Evolutionary conservation across 2,113 vertebrate genomes (phyloP), one percentile per base, ranked within the genome.

Genomic region (Scomber scombrus): DNA sequence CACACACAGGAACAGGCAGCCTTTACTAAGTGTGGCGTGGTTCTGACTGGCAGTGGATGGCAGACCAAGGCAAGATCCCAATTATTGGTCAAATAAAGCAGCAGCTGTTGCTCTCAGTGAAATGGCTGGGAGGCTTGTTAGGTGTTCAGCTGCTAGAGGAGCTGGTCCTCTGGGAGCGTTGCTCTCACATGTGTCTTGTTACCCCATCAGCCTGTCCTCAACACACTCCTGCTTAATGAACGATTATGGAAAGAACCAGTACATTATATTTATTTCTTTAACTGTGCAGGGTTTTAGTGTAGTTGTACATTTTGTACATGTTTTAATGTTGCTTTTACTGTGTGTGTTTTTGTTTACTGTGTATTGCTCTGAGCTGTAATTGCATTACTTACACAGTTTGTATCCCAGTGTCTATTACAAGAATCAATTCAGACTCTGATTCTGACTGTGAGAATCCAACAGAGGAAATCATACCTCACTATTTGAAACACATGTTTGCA

Each of bases 121-220:
- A 52, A 66, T n/a, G 45, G 62, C 56, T 29, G 43, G 31, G 62
- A 78, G 69, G 81, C 81, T 83, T 78, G 69, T 84, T 84, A 84
- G 69, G 26, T 60, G 34, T 13, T 54, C 2, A 31, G 29, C 46
- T 43, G 40, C 29, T 21, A 40, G 6, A 26, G 26, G 68, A 29
- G 31, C 56, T 63, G 19, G 3, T 63, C 75, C 75, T 50, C 62
- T 19, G 81, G 68, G 74, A 77, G 52, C 26, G 46, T 54, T 54
- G 13, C 26, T 9, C 58, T 58, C 31, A 34, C 45, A 26, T 70
- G 45, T 43, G 50, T 50, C 29, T 68, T 3, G 75, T 62, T 78
- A 70, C 29, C 11, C 26, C 1, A 18, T 58, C 65, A 46, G 58
- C 51, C n/a, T 13, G 51, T 57, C 79, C 65, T 70, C 55, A 23